A percentile compares a stretch with the other conserved stretches of the same genome.
These are phyloP conservation scores for Coilia nasus DNA, from an alignment of 2,797 vertebrate species.

Conservation along the genomic window DNA sequence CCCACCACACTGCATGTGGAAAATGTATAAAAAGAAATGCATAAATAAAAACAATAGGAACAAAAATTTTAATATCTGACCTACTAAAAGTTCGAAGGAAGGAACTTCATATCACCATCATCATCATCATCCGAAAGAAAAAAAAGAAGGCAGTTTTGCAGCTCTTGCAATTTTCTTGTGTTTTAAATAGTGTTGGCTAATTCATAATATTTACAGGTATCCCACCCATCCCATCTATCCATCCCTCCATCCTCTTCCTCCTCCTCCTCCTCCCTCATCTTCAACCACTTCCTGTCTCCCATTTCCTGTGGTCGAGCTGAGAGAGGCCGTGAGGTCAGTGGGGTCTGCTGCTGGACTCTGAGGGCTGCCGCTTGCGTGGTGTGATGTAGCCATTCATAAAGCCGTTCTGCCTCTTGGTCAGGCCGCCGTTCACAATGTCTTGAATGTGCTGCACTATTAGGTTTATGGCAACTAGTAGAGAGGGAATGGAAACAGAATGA, in stretches of 20 bases:
- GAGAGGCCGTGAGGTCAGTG: slow-evolving; percentile 75
- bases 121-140: slow-evolving; percentile 8
- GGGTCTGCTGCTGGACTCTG: slow-evolving; percentile 88
- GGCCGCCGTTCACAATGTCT: slow-evolving; percentile 90
- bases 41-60: slow-evolving; percentile 44
- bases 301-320: background rate
- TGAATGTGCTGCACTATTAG: slow-evolving; percentile 97
- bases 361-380: slow-evolving; percentile 77
- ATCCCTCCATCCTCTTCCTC: slow-evolving; percentile 24
- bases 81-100: slow-evolving; percentile 45
- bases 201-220: slow-evolving; percentile 48
- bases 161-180: slow-evolving; percentile 41
- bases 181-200: slow-evolving; percentile 54
- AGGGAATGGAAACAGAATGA: slow-evolving; percentile 7
- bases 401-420: slow-evolving; percentile 84
- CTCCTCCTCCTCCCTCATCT: background rate
- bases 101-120: slow-evolving; percentile 8
- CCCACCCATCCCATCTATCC: slow-evolving; percentile 29
- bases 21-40: slow-evolving; percentile 22
- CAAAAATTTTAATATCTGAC: slow-evolving; percentile 45
- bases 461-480: slow-evolving; percentile 89
- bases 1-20: slow-evolving; percentile 12
- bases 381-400: slow-evolving; percentile 78
- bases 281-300: background rate
- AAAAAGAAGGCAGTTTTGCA: slow-evolving; percentile 57